Evolutionary conservation across 2,888 invertebrate species (phyloP), one percentile per base, ranked within the genome.

Genomic region (Apoda limacodes): DNA sequence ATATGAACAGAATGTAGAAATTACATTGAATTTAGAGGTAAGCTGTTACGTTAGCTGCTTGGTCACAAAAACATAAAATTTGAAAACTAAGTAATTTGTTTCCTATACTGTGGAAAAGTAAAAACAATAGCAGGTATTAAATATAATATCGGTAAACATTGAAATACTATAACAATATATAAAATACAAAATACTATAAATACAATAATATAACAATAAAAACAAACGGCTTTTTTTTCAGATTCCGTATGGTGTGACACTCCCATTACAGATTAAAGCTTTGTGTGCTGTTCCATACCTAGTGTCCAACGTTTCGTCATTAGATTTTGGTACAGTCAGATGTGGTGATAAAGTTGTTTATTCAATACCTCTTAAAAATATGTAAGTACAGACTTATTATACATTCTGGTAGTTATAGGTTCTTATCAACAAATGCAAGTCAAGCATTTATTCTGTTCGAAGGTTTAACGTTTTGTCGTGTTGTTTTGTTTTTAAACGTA

Each of bases 221-320:
- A n/a, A n/a, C n/a, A n/a, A n/a, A n/a, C n/a, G n/a, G n/a, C n/a
- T n/a, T n/a, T 7, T 17, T 32, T 32, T 37, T 30, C 36, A 85
- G 83, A 82, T 87, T 4, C 71, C 69, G 1, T 81, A 83, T 46
- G 87, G 87, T 10, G 72, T 82, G 11, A 80, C 64, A n/a, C 81
- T 87, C 34, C 85, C 86, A 1, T 56, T 88, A 15, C 58, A 66
- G 19, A 64, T 87, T 9, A 75, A 62, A 47, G 86, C 85, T 4
- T 57, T 78, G 7, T 83, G 85, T 25, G 84, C 85, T 9, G 75
- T 83, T 20, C 87, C 88, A 0, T 81, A 71, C 34, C 52, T 87
- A 5, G 61, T 52, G 7, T 60, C 82, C 1, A 71, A 68, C 31
- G 57, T 72, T 2, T 47, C 59, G 25, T 43, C 46, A 22, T 56